Base-by-base conservation (phyloP, 2,888 invertebrate species). In the Leucophenga maculata region DNA sequence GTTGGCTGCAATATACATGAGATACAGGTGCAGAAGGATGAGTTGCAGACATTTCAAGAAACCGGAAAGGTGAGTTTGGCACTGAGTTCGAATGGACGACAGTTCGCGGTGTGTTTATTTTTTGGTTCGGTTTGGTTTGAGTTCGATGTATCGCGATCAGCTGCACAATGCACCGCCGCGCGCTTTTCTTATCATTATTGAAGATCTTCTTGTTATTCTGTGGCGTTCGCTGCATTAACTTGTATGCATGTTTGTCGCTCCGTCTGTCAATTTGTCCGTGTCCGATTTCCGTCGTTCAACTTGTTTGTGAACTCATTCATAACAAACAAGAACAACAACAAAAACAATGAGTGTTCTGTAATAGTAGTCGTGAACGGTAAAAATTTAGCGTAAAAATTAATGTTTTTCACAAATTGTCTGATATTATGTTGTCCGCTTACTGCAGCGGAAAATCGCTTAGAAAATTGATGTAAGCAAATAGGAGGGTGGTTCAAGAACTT, bases 11-110 rank as follows among this genome's bases (percentile, higher is more conserved):
- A 91, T 71, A 91, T 93, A 16, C 90, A 91, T 72, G 94, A 95
- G 88, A 93, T 94, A 72, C 93, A 94, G 85, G 88, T 90, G 69
- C 92, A 95, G 83, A 94, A 94, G 88, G 92, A 93, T 72, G 93
- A 94, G 78, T 92, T 94, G 85, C 92, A 92, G 83, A 91, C 92
- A 72, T 93, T 94, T 87, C 94, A 94, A 86, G 93, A 94, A 85
- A 94, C 94, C 60, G 94, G 94, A 59, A 92, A 92, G 89, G 94
- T 94, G 88, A 88, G 86, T 86, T 76, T 73, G 32, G n/a, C n/a
- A 39, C 39, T 39, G 11, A 39, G 39, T 6, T n/a, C 32, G 44
- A 13, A 22, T 66, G 31, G 46, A 9, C 20, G n/a, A 55, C 20
- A 16, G 26, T 20, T 67, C 32, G 18, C 50, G 57, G 14, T 44